Percentiles rank a stretch among this genome's conserved stretches.
Conservation (phyloP, 2,888 invertebrate species). For the Megaustenia siamemsis region DNA sequence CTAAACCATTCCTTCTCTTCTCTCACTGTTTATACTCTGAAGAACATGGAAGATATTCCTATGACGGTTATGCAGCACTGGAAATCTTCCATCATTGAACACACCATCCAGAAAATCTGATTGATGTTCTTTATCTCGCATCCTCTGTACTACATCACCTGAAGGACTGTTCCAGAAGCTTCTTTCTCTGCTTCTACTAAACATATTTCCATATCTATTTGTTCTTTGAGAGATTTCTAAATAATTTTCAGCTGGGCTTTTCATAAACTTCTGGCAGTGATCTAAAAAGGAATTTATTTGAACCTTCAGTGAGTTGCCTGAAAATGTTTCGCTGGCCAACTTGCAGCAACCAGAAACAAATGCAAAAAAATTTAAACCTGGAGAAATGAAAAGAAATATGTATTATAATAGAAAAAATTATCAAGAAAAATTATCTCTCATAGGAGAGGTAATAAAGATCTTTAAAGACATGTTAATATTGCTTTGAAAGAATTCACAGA, state of each 20-base stretch:
- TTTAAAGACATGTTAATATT: no score
- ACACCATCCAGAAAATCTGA: conserved; percentile 53
- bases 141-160: not conserved
- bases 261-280: conserved; percentile 38
- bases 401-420: no score
- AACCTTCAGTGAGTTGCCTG: conserved; percentile 5
- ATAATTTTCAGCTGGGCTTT: conserved; percentile 30
- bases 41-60: conserved; percentile 44
- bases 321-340: conserved; percentile 14
- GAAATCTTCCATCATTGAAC: conserved; percentile 32
- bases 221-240: conserved; percentile 32
- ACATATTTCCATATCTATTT: conserved; percentile 12
- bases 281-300: conserved; percentile 35
- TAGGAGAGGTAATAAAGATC: no score
- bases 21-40: conserved; percentile 33
- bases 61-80: not conserved
- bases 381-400: not conserved
- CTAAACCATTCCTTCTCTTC: not conserved
- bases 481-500: not conserved
- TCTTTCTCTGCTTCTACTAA: conserved; percentile 32
- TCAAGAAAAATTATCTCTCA: no score
- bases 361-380: conserved; percentile 42
- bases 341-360: conserved; percentile 38
- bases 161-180: conserved; percentile 17
- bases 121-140: not conserved